Percentiles rank a stretch among this genome's conserved stretches.
Evolutionary conservation across 1,140 invertebrate species (phyloP).

Genomic region (Aphidius ervi): DNA sequence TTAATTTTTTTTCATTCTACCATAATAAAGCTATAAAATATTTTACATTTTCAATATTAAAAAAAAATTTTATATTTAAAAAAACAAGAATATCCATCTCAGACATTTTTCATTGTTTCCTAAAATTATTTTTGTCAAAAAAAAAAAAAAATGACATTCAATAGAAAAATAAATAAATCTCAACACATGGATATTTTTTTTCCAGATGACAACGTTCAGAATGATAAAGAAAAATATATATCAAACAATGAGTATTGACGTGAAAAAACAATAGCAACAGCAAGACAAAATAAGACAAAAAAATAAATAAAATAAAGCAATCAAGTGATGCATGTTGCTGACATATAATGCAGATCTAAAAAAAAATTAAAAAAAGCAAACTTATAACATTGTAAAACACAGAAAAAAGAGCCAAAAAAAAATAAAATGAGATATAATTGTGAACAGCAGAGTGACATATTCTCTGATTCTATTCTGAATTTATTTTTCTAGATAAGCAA

Average conservation of each 20-base stretch:
- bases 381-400: neutral
- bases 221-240: neutral
- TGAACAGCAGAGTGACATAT: slow-evolving; percentile 17
- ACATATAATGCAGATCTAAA: slow-evolving; percentile 1
- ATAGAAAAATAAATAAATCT: too few species aligned
- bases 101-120: too few species aligned
- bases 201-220: too few species aligned
- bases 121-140: too few species aligned
- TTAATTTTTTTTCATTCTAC: too few species aligned
- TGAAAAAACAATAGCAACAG: neutral
- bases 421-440: slow-evolving; percentile 20
- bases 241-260: neutral
- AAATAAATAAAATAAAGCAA: slow-evolving; percentile 11
- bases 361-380: slow-evolving; percentile 12
- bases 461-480: slow-evolving; percentile 9
- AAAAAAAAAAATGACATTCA: too few species aligned
- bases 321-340: slow-evolving; percentile 10
- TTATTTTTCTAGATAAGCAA: neutral
- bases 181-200: too few species aligned
- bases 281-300: slow-evolving; percentile 5
- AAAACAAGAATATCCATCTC: too few species aligned
- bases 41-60: too few species aligned
- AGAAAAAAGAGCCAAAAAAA: slow-evolving; percentile 9
- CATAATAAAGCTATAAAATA: too few species aligned
- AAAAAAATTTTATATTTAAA: too few species aligned